phyloP scores from a whole-genome alignment of 2,113 vertebrate species.

The Pagrus major region DNA sequence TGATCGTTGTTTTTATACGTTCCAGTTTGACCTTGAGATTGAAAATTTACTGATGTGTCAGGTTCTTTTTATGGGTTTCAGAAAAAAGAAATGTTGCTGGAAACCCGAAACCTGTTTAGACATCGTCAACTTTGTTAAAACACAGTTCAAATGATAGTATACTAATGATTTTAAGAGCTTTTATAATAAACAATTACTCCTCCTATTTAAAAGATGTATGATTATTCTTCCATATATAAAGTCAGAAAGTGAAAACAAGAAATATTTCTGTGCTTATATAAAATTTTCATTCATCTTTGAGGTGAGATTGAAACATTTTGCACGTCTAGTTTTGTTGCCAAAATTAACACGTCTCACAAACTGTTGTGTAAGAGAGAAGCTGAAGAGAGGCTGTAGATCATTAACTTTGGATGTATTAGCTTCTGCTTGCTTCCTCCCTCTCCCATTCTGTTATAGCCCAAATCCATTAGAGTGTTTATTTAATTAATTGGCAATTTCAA shows the following conservation, averaged over 20 bases:
- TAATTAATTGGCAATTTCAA: conserved; percentile 68
- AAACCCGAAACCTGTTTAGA: not conserved
- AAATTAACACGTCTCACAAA: not conserved
- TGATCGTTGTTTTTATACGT: not conserved
- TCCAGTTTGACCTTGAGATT: not conserved
- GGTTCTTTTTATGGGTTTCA: not conserved
- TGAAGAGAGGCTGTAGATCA: conserved; percentile 55
- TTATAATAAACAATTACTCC: not conserved
- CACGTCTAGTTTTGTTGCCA: not conserved
- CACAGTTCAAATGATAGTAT: not conserved
- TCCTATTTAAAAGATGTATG: not conserved
- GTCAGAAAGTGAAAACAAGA: not conserved
- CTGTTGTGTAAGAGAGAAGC: not conserved
- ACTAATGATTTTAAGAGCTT: not conserved
- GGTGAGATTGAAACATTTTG: not conserved
- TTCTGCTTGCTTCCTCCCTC: conserved; percentile 20
- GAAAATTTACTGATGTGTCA: not conserved
- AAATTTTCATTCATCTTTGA: not conserved
- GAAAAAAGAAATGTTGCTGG: not conserved
- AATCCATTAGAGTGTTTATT: conserved; percentile 75
- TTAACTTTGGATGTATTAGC: conserved; percentile 54
- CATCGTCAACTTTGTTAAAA: not conserved
- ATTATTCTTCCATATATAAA: not conserved
- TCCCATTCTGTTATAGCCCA: conserved; percentile 38
- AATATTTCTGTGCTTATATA: not conserved